Evolutionary conservation across 2,888 invertebrate species (phyloP), one percentile per base, ranked within the genome.

Genomic region (Protodeltote pygarga): DNA sequence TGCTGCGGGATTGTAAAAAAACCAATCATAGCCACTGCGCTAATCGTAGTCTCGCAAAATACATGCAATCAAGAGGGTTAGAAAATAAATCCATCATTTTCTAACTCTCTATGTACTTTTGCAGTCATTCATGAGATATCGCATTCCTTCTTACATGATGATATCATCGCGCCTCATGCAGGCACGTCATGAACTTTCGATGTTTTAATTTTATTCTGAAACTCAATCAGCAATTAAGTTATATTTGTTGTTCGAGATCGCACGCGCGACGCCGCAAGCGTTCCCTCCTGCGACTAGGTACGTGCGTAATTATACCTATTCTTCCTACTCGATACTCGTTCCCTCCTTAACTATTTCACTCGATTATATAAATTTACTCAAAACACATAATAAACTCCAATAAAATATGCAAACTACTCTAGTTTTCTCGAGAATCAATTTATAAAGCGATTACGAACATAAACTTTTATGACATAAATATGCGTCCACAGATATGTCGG

Each of bases 211-310:
- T 65, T 60, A 47, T 58, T 49, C 39, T 59, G 37, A 61, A 58
- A 64, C 32, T 53, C 59, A 65, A 71, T 72, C 63, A 55, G 58
- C 58, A 68, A 74, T 72, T 69, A 66, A 65, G 54, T 61, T 55
- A 52, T 60, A 54, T 60, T 73, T 72, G 62, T 47, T 53, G 40
- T 38, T 47, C 40, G 11, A 45, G 45, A 34, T 42, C 53, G 70
- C 73, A 75, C 79, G 75, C 76, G 77, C 73, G 68, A 54, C 53
- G 79, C 80, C 78, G 39, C 60, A 24, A 66, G 81, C 75, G 42
- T 48, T 67, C 38, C 52, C 38, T 24, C 35, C 25, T 4, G 21
- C 5, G 29, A 32, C 5, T 19, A 28, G 15, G 24, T 23, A 25
- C 49, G 13, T 35, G 3, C 58, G 46, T 72, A 72, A 68, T 66